Evolutionary conservation across 2,888 invertebrate genomes (phyloP).

Genomic region (Andrena camellia): DNA sequence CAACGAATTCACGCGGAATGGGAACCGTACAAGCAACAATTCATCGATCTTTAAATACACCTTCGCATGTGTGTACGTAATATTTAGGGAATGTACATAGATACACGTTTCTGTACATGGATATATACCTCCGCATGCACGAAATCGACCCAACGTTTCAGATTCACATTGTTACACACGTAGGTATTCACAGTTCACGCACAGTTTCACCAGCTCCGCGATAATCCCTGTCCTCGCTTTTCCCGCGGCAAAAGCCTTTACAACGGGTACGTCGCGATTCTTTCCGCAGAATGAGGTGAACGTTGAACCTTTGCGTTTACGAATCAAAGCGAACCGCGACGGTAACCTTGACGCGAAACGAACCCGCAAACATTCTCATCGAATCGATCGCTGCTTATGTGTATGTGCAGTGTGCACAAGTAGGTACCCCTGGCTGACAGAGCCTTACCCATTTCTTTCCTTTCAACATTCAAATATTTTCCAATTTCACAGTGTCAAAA

Average conservation of each 20-base stretch:
- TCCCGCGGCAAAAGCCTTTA: not conserved
- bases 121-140: not conserved
- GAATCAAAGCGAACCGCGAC: not conserved
- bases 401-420: no score
- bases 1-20: not conserved
- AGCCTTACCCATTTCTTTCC: not conserved
- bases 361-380: not conserved
- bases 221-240: not conserved
- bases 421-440: not conserved
- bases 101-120: not conserved
- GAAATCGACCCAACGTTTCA: constrained; percentile 30
- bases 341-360: not conserved
- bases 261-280: not conserved
- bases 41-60: no score
- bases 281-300: not conserved
- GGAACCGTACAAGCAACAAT: no score
- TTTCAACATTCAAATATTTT: no score
- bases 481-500: no score
- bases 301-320: not conserved
- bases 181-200: not conserved
- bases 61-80: not conserved
- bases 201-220: not conserved
- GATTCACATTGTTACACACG: not conserved
- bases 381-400: constrained; percentile 23
- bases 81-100: not conserved